Base-by-base conservation (phyloP, 2,797 vertebrate genomes). In the Mus minutoides region DNA sequence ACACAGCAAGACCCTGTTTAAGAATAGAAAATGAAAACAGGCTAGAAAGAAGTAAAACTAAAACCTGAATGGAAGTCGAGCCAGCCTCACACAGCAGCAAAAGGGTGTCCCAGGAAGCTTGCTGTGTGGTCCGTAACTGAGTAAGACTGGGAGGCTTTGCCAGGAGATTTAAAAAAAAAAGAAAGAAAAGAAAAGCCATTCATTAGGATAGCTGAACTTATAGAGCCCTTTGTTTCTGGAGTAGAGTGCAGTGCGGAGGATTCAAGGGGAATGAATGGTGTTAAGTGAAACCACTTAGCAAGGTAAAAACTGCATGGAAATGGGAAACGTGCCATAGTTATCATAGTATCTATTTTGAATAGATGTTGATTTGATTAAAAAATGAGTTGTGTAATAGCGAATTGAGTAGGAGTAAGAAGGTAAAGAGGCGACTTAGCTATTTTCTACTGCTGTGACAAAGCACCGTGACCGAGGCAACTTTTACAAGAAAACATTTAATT, bases 341-440 rank as follows among this genome's bases (percentile, higher is more conserved):
- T 8, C 29, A 64, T 3, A 14, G n/a, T 9, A 40, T 12, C 78
- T 69, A n/a, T 40, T 46, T 83, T 92, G 86, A 75, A 34, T 93
- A 79, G 84, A n/a, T 71, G 56, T 37, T 82, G 69, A 75, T 75
- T 94, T 97, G 49, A 87, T 67, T 96, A 43, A 64, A 93, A 94
- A 14, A 34, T 29, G 19, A 76, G 29, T 62, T 67, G 67, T 46
- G 6, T 64, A 67, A 75, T 69, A 67, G 58, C 4, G 29, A 14
- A 62, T 58, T 58, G 5, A 34, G 24, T 37, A 88, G 24, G 31
- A 77, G 29, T 67, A 91, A 17, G 10, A 6, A 49, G 49, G 6
- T 71, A 77, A 77, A 58, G 29, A 73, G 43, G 34, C 3, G n/a
- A 80, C 52, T 79, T 22, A 56, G 78, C 37, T 31, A 62, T 43